Base-by-base conservation (phyloP, 1,140 invertebrate genomes). In the Brachionus asplanchnoidis region DNA sequence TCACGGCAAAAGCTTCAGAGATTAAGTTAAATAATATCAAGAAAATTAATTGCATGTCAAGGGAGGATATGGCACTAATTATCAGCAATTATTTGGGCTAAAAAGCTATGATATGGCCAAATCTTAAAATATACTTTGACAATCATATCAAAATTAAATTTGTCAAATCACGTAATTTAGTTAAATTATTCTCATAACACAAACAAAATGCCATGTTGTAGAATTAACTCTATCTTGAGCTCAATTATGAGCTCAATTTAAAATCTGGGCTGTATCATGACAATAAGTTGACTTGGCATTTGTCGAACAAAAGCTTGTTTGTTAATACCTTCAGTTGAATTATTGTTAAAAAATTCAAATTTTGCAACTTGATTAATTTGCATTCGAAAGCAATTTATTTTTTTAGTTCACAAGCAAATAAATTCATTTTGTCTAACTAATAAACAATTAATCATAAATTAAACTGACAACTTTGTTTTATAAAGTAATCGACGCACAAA, bases 81-180 rank as follows among this genome's bases (percentile, higher is more conserved):
- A 73, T 73, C 28, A 73, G 32, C 32, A 73, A 40, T 40, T 36
- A 40, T 20, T 40, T 40, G 28, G 8, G n/a, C n/a, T n/a, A 40
- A 40, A 68, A 32, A 68, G 44, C 32, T 73, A 20, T 73, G 65
- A 68, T 68, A 68, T 68, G 65, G 7, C 28, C 9, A 68, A 68
- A 14, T 28, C 9, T 23, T 68, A 12, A 28, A 68, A 68, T 68
- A 68, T 32, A 73, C 3, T 73, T 73, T 73, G 68, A 73, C 68
- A 73, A 73, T 40, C 32, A 73, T 17, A 73, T 73, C 68, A 73
- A 73, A 73, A 73, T 23, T 56, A 56, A 56, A 56, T 73, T 40
- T 73, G 14, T 42, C 32, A 73, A 73, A 73, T 73, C 68, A 73
- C 68, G 68, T 73, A 73, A 73, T 73, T 73, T 73, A 73, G 28